Conservation (phyloP, 2,113 vertebrate species). For the Melanerpes aurifrons region DNA sequence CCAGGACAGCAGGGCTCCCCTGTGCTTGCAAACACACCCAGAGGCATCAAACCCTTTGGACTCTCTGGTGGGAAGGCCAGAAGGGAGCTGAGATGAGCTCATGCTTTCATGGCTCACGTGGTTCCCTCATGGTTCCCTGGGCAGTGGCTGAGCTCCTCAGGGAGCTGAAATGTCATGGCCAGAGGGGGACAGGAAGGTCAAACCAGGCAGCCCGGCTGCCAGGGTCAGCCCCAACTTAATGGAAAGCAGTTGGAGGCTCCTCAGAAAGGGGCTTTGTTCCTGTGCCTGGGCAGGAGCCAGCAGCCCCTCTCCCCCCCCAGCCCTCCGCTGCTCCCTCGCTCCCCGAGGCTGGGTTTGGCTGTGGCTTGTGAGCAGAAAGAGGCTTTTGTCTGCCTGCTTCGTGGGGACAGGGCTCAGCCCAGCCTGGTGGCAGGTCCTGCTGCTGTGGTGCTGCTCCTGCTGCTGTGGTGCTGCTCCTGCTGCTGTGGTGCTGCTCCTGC, state of each 20-base stretch:
- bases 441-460: accelerated
- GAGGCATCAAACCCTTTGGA: neutral
- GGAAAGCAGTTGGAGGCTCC: neutral
- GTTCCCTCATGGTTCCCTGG: neutral
- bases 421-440: accelerated
- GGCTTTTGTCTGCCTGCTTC: constrained; percentile 30
- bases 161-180: neutral
- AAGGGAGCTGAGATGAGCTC: accelerated
- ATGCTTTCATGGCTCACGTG: accelerated
- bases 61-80: accelerated
- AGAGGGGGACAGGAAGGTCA: neutral
- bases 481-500: no score
- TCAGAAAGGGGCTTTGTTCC: constrained; percentile 63
- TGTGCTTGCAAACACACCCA: neutral
- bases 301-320: constrained; percentile 10
- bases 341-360: neutral
- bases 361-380: neutral
- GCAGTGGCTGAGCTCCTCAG: accelerated
- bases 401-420: accelerated
- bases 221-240: neutral
- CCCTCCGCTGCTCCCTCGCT: neutral
- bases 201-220: neutral
- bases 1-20: neutral
- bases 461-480: accelerated
- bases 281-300: neutral